Base-by-base conservation (phyloP, 2,113 vertebrate species). In the Ellobius talpinus region DNA sequence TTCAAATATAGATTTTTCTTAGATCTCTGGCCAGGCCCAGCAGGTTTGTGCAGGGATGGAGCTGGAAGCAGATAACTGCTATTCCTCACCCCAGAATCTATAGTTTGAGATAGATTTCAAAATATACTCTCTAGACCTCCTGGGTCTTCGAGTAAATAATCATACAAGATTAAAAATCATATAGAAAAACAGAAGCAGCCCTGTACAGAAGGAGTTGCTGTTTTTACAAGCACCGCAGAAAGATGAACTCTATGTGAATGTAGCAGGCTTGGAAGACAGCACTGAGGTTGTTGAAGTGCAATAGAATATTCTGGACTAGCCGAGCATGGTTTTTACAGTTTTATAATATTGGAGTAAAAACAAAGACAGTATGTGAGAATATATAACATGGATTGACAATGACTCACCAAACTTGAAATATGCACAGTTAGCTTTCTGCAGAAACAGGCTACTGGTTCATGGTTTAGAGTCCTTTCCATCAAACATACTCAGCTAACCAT, bases 21-120 rank as follows among this genome's bases (percentile, higher is more conserved):
- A 98, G 98, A 98, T 98, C 95, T 98, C 76, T 68, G 66, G 97
- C 98, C 98, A 98, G 95, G 82, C 96, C 94, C n/a, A 2, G 96
- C 98, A 98, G 98, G 97, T 98, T 97, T 96, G 96, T 96, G 91
- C 84, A 90, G 89, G 87, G 19, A 42, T 19, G 42, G 89, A 97
- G 93, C 76, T 97, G 89, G 87, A 97, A 95, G 97, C 76, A 97
- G 91, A 96, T 96, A 73, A 66, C 96, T 90, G 73, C 73, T 95
- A 95, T 97, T 98, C 97, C 96, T 97, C 95, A 97, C 97, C 96
- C 76, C 96, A 97, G 97, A 98, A 98, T 96, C 68, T 96, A 93
- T 78, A 94, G 96, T 97, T 94, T 82, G 94, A 90, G 96, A 97
- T 85, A 97, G 94, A 97, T 97, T 97, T 97, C 95, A 98, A 98